A percentile compares a stretch with the other conserved stretches of the same genome.
phyloP scores from a whole-genome alignment of 2,888 invertebrate genomes.

The Pollenia griseotomentosa region DNA sequence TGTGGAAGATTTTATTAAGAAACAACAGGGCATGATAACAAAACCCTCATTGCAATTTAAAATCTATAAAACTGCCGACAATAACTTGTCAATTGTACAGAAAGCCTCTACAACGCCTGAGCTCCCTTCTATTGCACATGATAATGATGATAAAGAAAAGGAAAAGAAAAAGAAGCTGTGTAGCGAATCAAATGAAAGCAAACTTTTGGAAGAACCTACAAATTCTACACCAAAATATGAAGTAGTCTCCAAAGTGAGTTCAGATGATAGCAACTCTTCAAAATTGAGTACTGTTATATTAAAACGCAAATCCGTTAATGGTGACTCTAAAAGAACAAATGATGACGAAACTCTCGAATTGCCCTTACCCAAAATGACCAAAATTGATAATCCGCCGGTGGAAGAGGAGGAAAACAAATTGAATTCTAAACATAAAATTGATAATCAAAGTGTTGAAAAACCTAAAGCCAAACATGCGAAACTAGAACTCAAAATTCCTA shows the following conservation, averaged over 20 bases:
- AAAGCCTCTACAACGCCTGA: conserved; percentile 76
- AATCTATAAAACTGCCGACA: conserved; percentile 83
- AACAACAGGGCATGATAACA: conserved; percentile 76
- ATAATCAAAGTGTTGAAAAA: conserved; percentile 72
- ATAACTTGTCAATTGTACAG: conserved; percentile 83
- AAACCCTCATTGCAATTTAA: conserved; percentile 83
- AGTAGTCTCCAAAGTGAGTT: conserved; percentile 79
- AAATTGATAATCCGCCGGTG: conserved; percentile 71
- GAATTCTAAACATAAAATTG: conserved; percentile 42
- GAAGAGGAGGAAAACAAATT: conserved; percentile 68
- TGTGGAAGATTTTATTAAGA: conserved; percentile 79
- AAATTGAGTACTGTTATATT: conserved; percentile 81
- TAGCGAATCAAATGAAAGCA: conserved; percentile 49
- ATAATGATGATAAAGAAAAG: conserved; percentile 45
- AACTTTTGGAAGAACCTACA: conserved; percentile 20
- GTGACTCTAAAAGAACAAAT: conserved; percentile 58
- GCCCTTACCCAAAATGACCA: conserved; percentile 76
- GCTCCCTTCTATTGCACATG: conserved; percentile 3
- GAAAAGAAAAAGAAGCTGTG: conserved; percentile 61
- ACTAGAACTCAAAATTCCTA: conserved; percentile 63
- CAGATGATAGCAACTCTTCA: conserved; percentile 78
- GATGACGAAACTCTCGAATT: conserved; percentile 58
- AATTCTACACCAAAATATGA: conserved; percentile 79
- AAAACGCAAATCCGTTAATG: conserved; percentile 80
- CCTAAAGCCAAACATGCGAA: conserved; percentile 75